Base-by-base conservation (phyloP, 2,888 invertebrate species). In the Epsilonema sp. region DNA sequence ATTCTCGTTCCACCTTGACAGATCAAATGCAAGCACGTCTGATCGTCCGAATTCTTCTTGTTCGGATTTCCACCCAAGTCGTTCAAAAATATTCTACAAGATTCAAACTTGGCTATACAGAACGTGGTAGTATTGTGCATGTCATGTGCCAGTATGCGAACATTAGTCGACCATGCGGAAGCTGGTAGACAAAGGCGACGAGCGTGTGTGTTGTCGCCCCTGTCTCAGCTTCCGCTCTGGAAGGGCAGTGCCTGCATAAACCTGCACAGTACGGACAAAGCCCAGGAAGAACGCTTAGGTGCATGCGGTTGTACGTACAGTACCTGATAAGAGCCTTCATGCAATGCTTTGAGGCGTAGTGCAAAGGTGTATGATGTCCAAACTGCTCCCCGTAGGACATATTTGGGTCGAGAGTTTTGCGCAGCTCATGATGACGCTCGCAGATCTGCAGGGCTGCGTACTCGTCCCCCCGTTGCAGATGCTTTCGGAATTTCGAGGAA, bases 381-480 rank as follows among this genome's bases (percentile, higher is more conserved):
- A 76, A 75, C 52, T 72, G 71, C 57, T 78, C 77, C 4, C 77
- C 77, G 59, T 76, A 77, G 52, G 77, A 76, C 49, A 73, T 67
- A 63, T 77, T 78, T 1, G 78, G 77, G 61, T 78, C 76, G 39
- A 78, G 67, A 52, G 71, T 75, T 58, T 75, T 75, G 51, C 75
- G 69, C 51, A 78, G 65, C 57, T 78, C 77, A 24, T 74, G 72
- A 42, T 73, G 73, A 61, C 73, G 74, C 59, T 76, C 75, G 60
- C 75, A 77, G 53, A 74, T 67, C 60, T 77, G 75, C 70, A 78
- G 73, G 20, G 77, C 77, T 45, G 77, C 76, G 60, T 75, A 76
- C 63, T 78, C 78, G 62, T 78, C 78, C 26, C 78, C 78, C 67
- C 76, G 74, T 61, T 76, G 75, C 45, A 78, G 69, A 62, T 77